Conservation (phyloP, 2,113 vertebrate species). For the Carlito syrichta region DNA sequence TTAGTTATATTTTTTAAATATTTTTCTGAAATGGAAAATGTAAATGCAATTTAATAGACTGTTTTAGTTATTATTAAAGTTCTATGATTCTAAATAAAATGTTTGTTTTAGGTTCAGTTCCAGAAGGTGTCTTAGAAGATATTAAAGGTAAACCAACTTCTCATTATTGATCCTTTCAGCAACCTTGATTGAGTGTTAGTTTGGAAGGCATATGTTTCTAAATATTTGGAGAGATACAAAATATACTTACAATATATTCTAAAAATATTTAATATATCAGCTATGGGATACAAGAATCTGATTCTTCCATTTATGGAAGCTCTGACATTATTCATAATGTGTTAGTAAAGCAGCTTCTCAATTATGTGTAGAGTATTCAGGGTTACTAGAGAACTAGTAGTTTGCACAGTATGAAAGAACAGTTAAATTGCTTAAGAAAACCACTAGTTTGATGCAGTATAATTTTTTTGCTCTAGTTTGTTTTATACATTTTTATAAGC, state of each 20-base stretch:
- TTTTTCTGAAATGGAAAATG: conserved; percentile 17
- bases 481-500: not conserved
- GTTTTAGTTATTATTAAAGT: conserved; percentile 39
- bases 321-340: not conserved
- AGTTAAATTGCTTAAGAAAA: conserved; percentile 21
- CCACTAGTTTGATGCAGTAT: not conserved
- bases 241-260: not conserved
- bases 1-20: not conserved
- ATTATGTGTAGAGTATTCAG: not conserved
- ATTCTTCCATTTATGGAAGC: not conserved
- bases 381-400: not conserved
- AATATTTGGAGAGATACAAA: not conserved
- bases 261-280: not conserved
- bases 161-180: not conserved
- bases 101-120: conserved; percentile 87
- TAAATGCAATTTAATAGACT: not conserved
- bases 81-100: conserved; percentile 30
- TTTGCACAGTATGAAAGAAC: not conserved
- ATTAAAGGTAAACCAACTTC: conserved; percentile 90
- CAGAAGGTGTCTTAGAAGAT: conserved; percentile 96
- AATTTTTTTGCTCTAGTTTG: not conserved
- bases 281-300: not conserved
- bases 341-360: conserved; percentile 1
- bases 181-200: conserved; percentile 22
- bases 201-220: not conserved